phyloP scores from a whole-genome alignment of 2,888 invertebrate genomes.

The Cryptus armator region DNA sequence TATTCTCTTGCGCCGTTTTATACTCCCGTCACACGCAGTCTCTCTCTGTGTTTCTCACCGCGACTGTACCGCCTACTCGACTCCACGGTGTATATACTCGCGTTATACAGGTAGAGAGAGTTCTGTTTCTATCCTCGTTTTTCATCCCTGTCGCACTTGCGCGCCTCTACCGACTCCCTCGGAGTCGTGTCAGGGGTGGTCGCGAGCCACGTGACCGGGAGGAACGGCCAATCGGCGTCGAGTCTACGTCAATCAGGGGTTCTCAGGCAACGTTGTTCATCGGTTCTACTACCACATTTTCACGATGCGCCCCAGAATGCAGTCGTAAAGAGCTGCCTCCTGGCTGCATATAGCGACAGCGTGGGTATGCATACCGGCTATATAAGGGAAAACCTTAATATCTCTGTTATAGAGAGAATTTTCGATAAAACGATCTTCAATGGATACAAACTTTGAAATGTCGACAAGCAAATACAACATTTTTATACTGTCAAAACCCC shows the following conservation, averaged over 20 bases:
- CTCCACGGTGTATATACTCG: constrained; percentile 16
- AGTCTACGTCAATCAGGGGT: constrained; percentile 80
- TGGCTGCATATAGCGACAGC: background rate
- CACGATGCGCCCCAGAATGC: constrained; percentile 53
- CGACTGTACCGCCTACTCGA: constrained; percentile 7
- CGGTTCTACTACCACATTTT: constrained; percentile 10
- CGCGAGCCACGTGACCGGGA: constrained; percentile 79
- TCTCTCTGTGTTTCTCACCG: constrained; percentile 34
- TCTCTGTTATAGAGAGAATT: too few species aligned
- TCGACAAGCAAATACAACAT: too few species aligned
- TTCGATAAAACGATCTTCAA: too few species aligned
- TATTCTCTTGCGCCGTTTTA: constrained; percentile 54
- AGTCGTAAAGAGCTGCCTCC: constrained; percentile 23
- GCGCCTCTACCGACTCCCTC: constrained; percentile 67
- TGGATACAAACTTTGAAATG: too few species aligned
- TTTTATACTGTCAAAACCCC: too few species aligned
- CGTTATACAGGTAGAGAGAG: background rate
- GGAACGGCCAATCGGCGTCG: constrained; percentile 79
- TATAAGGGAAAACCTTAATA: too few species aligned
- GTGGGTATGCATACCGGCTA: too few species aligned
- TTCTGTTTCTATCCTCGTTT: constrained; percentile 29
- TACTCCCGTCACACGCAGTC: background rate
- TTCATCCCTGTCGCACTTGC: constrained; percentile 53
- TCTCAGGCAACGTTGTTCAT: constrained; percentile 73
- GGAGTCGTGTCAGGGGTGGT: constrained; percentile 66